Base-by-base conservation (phyloP, 1,140 invertebrate genomes). In the Ectropis grisescens region DNA sequence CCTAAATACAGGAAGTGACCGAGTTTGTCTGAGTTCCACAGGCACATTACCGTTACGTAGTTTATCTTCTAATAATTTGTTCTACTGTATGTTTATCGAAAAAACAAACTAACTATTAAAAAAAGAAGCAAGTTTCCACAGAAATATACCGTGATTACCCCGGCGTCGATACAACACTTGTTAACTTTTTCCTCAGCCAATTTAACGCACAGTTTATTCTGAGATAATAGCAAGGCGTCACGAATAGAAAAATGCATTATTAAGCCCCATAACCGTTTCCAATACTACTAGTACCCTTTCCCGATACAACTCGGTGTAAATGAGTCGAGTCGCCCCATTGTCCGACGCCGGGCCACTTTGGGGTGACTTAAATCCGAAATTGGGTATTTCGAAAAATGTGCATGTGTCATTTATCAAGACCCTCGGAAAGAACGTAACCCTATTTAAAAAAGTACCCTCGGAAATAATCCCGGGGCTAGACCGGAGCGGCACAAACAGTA, bases 351-450 rank as follows among this genome's bases (percentile, higher is more conserved):
- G 58, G 66, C 76, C 69, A 83, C 79, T 83, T 82, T 82, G 68
- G 81, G 79, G 75, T 72, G 74, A 82, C 79, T 83, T 82, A 82
- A 83, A 83, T 82, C 81, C 81, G 67, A 83, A 83, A 83, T 83
- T 83, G 81, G 81, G 81, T 83, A 82, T 83, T 82, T 82, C 70
- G 72, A 75, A 66, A 74, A 81, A 82, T 78, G 75, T 78, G 75
- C 81, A 83, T 81, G 79, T 82, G 79, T 82, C 81, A 82, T 83
- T 83, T 82, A 82, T 83, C 78, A 83, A 74, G 46, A 68, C 60
- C 75, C 70, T 64, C 45, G 46, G 47, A 52, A 66, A 71, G 72
- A 69, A 72, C 52, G 56, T 75, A 75, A 71, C 70, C 72, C 69
- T 76, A 69, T 81, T 81, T 74, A 78, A 81, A 80, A 74, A 81